phyloP scores from a whole-genome alignment of 2,113 vertebrate genomes.

The Phyllostomus hastatus region DNA sequence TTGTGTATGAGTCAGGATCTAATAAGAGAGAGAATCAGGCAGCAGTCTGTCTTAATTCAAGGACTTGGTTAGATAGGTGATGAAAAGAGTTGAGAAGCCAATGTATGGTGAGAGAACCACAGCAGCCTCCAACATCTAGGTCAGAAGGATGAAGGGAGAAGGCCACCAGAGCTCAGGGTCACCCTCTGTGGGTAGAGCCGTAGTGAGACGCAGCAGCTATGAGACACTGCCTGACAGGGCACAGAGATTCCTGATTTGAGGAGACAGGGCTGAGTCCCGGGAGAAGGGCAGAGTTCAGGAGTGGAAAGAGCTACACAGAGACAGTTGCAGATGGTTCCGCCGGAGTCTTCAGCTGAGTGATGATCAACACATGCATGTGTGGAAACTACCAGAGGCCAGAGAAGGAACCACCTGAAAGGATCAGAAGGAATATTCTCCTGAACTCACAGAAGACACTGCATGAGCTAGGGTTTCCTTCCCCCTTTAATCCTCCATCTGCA shows the following conservation, averaged over 20 bases:
- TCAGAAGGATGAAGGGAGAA: not conserved
- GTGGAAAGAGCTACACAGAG: no score
- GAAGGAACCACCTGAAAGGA: not conserved
- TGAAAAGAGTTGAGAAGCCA: not conserved
- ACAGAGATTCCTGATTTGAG: not conserved
- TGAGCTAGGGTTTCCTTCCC: no score
- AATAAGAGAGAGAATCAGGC: not conserved
- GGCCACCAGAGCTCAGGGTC: not conserved
- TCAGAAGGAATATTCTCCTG: not conserved
- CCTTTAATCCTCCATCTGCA: no score
- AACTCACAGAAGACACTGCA: not conserved
- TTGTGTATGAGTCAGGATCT: not conserved
- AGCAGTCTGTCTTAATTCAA: not conserved
- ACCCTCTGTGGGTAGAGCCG: not conserved
- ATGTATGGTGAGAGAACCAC: rapidly evolving
- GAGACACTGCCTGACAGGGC: not conserved
- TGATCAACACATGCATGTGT: not conserved
- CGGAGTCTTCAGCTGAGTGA: not conserved
- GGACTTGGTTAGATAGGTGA: not conserved
- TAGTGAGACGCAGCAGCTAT: not conserved
- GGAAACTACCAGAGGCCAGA: not conserved
- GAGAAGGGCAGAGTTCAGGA: not conserved
- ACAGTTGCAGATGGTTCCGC: no score
- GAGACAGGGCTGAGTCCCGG: not conserved
- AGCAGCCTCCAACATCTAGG: not conserved